phyloP scores from a whole-genome alignment of 2,113 vertebrate species.

The Periophthalmodon schlosseri region DNA sequence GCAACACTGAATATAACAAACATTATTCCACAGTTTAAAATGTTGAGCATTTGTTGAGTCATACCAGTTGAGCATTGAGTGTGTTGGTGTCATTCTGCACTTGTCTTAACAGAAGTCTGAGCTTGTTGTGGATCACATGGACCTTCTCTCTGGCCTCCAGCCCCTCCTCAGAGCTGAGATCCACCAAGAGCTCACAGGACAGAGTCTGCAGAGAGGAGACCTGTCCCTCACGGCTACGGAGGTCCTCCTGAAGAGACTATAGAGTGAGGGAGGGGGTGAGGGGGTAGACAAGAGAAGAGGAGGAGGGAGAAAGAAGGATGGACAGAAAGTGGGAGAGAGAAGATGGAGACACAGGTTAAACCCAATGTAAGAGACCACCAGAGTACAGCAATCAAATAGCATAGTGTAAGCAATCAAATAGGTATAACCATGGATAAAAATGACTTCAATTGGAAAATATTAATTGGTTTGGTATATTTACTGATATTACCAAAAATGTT shows the following conservation, averaged over 20 bases:
- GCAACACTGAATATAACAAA: no score
- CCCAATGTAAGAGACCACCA: no score
- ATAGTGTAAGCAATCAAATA: no score
- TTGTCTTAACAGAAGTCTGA: constrained; percentile 81
- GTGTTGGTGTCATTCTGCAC: constrained; percentile 72
- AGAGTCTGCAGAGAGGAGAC: constrained; percentile 83
- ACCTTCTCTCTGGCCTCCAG: constrained; percentile 88
- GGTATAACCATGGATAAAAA: no score
- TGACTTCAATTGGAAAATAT: no score
- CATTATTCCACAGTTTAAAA: no score
- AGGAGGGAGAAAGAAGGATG: no score
- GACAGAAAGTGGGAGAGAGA: no score
- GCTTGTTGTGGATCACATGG: constrained; percentile 83
- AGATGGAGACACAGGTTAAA: no score
- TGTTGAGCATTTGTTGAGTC: constrained; percentile 13
- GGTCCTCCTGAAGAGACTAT: constrained; percentile 84
- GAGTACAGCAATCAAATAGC: no score
- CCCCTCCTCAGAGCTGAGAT: constrained; percentile 76
- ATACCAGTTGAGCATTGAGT: constrained; percentile 78
- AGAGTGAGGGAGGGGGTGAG: constrained; percentile 19
- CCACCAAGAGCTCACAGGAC: constrained; percentile 80
- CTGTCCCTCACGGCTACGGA: constrained; percentile 72
- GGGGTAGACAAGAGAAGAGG: background rate
- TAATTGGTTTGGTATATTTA: no score
- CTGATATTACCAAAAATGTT: background rate